Conservation (phyloP, 2,113 vertebrate species). For the Odontesthes bonariensis region DNA sequence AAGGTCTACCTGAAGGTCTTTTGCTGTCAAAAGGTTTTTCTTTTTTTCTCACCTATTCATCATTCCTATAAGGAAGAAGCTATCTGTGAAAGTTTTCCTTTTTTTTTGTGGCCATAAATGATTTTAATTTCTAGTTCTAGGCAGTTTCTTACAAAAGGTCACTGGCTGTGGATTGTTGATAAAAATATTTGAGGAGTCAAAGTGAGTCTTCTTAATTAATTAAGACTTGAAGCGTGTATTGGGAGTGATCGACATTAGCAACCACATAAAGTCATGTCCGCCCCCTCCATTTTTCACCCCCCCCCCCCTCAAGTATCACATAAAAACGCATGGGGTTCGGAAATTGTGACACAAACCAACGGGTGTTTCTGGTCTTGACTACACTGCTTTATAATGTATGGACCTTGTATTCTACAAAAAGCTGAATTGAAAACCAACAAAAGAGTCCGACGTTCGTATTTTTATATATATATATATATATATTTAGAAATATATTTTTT, state of each 20-base stretch:
- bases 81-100: background rate
- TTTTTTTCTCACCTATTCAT: too few species aligned
- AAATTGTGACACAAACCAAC: background rate
- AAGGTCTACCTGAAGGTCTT: background rate
- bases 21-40: background rate
- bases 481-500: background rate
- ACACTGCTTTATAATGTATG: slow-evolving; percentile 1
- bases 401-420: slow-evolving; percentile 14
- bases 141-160: too few species aligned
- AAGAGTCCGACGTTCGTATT: background rate
- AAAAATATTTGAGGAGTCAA: too few species aligned
- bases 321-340: background rate
- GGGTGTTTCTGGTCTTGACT: background rate
- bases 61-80: background rate
- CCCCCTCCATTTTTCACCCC: too few species aligned
- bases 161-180: too few species aligned
- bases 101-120: background rate
- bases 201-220: too few species aligned
- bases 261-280: too few species aligned
- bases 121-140: background rate
- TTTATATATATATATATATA: too few species aligned
- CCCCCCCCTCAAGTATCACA: too few species aligned
- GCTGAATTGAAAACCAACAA: slow-evolving; percentile 16
- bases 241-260: too few species aligned
- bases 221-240: too few species aligned